A percentile compares a stretch with the other conserved stretches of the same genome.
These are phyloP conservation scores for Hippocampus barbouri DNA, from an alignment of 2,113 vertebrate genomes.

Conservation along the genomic window DNA sequence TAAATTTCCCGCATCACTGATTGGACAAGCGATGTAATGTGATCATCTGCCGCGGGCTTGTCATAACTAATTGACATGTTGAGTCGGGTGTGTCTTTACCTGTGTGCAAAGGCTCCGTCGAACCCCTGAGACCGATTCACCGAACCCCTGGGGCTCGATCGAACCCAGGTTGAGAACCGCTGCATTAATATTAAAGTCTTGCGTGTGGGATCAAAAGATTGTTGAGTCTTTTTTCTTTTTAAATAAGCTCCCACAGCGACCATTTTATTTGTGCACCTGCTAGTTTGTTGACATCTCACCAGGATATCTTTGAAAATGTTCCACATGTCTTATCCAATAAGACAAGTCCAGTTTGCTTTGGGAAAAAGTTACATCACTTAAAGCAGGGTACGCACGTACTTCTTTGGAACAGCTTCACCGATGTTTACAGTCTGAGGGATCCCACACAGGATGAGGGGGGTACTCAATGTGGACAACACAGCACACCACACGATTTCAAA, in stretches of 20 bases:
- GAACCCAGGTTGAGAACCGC: no score
- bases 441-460: no score
- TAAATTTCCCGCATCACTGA: no score
- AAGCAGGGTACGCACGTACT: neutral
- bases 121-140: no score
- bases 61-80: no score
- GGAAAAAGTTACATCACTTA: neutral
- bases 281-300: conserved; percentile 26
- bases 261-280: conserved; percentile 47
- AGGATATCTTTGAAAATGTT: conserved; percentile 9
- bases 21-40: no score
- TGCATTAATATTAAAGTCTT: neutral
- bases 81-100: no score
- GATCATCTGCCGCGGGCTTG: no score
- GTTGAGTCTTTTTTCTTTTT: conserved; percentile 14
- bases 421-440: neutral
- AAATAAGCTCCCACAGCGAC: neutral
- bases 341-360: neutral
- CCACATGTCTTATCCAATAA: neutral
- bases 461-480: no score
- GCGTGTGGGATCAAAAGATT: neutral
- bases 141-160: no score
- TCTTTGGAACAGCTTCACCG: neutral
- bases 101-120: no score
- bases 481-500: no score